A percentile compares a stretch with the other conserved stretches of the same genome.
Conservation (phyloP, 2,797 vertebrate genomes). For the Balearica regulorum region DNA sequence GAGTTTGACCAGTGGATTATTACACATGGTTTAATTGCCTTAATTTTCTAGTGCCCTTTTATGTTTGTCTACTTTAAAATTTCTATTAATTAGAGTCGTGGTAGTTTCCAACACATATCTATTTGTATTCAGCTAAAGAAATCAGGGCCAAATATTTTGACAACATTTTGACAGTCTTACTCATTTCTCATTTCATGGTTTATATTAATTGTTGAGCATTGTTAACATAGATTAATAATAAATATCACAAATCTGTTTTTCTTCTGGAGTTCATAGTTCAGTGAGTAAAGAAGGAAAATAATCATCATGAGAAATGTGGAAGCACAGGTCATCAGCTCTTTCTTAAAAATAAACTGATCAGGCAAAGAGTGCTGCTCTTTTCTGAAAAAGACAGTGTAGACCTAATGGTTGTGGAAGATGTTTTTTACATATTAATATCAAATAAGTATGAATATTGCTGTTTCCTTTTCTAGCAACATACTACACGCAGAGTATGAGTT, state of each 20-base stretch:
- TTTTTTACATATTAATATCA: neutral
- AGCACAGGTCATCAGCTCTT: neutral
- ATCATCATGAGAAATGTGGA: neutral
- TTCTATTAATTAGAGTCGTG: accelerated
- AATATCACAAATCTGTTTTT: neutral
- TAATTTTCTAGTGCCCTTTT: neutral
- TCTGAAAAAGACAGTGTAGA: neutral
- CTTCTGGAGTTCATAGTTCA: neutral
- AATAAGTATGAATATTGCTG: neutral
- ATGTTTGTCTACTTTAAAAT: neutral
- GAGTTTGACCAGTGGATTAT: neutral
- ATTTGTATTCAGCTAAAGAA: neutral
- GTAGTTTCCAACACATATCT: neutral
- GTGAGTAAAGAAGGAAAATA: neutral
- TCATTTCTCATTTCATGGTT: neutral
- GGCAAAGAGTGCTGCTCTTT: neutral
- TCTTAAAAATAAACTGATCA: neutral
- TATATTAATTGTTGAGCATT: neutral
- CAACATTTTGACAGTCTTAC: neutral
- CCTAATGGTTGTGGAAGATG: neutral
- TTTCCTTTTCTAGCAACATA: neutral
- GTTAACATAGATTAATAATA: neutral
- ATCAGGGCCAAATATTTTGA: neutral
- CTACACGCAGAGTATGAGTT: neutral
- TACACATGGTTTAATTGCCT: neutral